phyloP scores from a whole-genome alignment of 2,888 invertebrate species.

The Anoncus sp. region DNA sequence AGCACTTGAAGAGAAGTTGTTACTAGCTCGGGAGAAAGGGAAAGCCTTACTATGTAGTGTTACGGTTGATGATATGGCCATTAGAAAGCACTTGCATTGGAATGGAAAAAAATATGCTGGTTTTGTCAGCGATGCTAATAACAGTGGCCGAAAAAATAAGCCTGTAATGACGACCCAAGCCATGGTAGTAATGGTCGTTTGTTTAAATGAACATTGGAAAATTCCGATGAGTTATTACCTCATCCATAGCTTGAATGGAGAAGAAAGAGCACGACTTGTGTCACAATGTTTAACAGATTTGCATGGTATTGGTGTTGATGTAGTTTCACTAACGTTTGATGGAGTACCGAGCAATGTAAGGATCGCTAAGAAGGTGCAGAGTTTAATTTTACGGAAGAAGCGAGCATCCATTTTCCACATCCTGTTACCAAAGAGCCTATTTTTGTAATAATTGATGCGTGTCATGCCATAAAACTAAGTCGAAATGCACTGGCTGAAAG shows the following conservation, averaged over 20 bases:
- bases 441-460: conserved; percentile 4
- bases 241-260: neutral
- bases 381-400: neutral
- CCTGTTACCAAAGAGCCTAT: neutral
- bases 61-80: neutral
- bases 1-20: neutral
- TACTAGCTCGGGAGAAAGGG: neutral
- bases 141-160: neutral
- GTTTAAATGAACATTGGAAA: conserved; percentile 6
- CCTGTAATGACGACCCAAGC: conserved; percentile 1
- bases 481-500: neutral
- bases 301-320: neutral
- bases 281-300: conserved; percentile 1
- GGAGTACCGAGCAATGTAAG: neutral
- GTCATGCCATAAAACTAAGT: neutral
- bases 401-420: neutral
- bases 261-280: neutral
- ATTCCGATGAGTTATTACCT: neutral
- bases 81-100: neutral
- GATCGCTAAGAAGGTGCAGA: neutral
- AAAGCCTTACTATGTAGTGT: neutral
- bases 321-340: conserved; percentile 1
- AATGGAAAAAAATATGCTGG: no score
- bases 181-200: neutral
- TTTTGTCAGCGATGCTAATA: no score